A percentile compares a stretch with the other conserved stretches of the same genome.
Conservation (phyloP, 1,140 invertebrate species). For the Drosophila sturtevanti region DNA sequence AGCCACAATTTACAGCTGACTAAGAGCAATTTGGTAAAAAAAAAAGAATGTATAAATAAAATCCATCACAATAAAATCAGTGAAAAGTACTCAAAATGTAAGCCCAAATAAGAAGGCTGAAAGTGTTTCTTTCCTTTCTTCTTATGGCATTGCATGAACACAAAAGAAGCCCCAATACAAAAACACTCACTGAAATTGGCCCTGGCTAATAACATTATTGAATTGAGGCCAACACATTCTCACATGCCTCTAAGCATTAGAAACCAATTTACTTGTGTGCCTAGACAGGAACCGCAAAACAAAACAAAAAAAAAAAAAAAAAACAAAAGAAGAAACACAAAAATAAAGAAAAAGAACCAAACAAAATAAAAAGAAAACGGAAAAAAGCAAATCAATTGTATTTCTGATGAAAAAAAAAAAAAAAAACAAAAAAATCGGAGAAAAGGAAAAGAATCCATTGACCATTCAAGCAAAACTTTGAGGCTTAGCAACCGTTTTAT, state of each 20-base stretch:
- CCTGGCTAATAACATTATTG: slow-evolving; percentile 75
- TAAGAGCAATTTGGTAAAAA: not conserved
- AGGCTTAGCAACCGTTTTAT: slow-evolving; percentile 59
- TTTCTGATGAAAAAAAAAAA: slow-evolving; percentile 1
- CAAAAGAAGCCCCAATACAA: slow-evolving; percentile 49
- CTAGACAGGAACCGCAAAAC: slow-evolving; percentile 12
- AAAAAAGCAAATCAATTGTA: slow-evolving; percentile 71
- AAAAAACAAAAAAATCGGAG: slow-evolving; percentile 32
- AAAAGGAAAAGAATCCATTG: slow-evolving; percentile 33
- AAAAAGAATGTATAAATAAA: slow-evolving; percentile 26
- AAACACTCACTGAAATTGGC: slow-evolving; percentile 61
- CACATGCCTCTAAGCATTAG: slow-evolving; percentile 39
- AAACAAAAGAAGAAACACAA: slow-evolving; percentile 40
- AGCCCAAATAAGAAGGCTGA: slow-evolving; percentile 45
- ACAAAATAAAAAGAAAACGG: slow-evolving; percentile 17
- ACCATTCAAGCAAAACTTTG: slow-evolving; percentile 47
- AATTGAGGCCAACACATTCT: slow-evolving; percentile 42
- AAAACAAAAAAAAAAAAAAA: slow-evolving; percentile 46
- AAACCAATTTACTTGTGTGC: slow-evolving; percentile 65
- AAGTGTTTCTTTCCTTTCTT: slow-evolving; percentile 60
- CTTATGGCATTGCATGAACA: slow-evolving; percentile 30
- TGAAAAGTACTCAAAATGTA: slow-evolving; percentile 28
- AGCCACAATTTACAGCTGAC: not conserved
- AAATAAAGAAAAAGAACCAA: slow-evolving; percentile 20
- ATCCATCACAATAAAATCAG: slow-evolving; percentile 76